Base-by-base conservation (phyloP, 92 coral and sea anemone genomes). In the Paramuricea clavata region DNA sequence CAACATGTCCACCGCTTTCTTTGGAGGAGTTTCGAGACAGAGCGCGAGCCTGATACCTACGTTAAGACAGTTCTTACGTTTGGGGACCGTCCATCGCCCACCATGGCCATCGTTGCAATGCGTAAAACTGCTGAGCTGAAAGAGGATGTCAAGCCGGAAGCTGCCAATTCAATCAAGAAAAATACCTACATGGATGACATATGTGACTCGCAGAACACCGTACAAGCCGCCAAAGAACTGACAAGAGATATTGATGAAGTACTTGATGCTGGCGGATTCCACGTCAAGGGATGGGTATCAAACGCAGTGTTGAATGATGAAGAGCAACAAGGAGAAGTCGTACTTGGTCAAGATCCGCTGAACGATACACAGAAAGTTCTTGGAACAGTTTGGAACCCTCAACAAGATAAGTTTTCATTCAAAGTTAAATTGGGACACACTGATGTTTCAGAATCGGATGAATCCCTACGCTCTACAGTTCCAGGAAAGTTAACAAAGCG, bases 111-210 rank as follows among this genome's bases (percentile, higher is more conserved):
- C 41, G 74, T 81, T 30, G 92, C 90, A 34, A 47, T 92, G 49
- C 33, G 81, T 32, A 91, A 91, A 47, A 88, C 94, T 27, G 94
- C 94, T 23, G 87, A 91, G 23, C 78, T 77, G 36, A 60, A 78
- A 33, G 74, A 83, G 42, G 83, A 91, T 32, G 11, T 25, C 28
- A 71, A 85, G 65, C 94, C 92, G 47, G 71, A 80, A 27, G 94
- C 94, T 62, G 90, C 94, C 28, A 74, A 91, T 36, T 87, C 83
- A 19, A 57, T 91, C 5, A 91, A 79, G 56, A 84, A 88, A 35
- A 86, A 91, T 71, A 69, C 74, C 10, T 91, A 91, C 75, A 83
- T 91, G 91, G 91, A 91, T 39, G 94, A 87, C 76, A 91, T 91
- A 36, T 91, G 94, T 36, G 88, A 92, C 67, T 81, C 94, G 12